phyloP scores from a whole-genome alignment of 2,797 vertebrate genomes.

The Limnodromus scolopaceus region DNA sequence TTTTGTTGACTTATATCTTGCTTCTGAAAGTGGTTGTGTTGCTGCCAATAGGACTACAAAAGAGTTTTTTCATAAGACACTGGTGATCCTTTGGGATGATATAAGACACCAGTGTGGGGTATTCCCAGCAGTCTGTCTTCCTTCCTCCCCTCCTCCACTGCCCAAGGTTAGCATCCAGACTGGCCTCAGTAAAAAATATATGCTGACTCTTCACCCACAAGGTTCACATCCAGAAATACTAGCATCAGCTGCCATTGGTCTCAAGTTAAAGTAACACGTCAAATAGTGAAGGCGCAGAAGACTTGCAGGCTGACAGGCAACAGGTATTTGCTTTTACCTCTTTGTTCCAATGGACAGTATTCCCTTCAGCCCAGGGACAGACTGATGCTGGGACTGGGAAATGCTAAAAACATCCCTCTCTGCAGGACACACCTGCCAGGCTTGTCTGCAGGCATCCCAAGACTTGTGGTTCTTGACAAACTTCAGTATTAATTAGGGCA shows the following conservation, averaged over 20 bases:
- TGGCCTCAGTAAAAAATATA: background rate
- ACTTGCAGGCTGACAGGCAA: background rate
- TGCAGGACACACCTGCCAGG: background rate
- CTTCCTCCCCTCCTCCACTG: background rate
- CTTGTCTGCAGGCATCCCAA: background rate
- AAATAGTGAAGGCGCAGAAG: background rate
- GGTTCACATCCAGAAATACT: background rate
- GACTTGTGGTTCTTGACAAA: background rate
- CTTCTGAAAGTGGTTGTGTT: background rate
- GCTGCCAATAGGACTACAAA: background rate
- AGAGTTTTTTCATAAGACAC: background rate
- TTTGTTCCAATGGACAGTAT: background rate
- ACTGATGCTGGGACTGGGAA: background rate
- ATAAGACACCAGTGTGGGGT: background rate
- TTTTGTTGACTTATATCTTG: background rate
- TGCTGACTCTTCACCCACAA: background rate
- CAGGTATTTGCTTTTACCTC: background rate
- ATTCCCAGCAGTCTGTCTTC: background rate
- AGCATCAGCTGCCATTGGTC: background rate
- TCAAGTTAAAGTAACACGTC: background rate
- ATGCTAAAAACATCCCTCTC: background rate
- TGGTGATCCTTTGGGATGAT: background rate
- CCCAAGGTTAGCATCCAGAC: background rate
- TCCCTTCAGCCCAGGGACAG: background rate
- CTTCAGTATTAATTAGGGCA: background rate